A percentile compares a stretch with the other conserved stretches of the same genome.
Conservation (phyloP, 2,797 vertebrate species). For the Sternotherus odoratus region DNA sequence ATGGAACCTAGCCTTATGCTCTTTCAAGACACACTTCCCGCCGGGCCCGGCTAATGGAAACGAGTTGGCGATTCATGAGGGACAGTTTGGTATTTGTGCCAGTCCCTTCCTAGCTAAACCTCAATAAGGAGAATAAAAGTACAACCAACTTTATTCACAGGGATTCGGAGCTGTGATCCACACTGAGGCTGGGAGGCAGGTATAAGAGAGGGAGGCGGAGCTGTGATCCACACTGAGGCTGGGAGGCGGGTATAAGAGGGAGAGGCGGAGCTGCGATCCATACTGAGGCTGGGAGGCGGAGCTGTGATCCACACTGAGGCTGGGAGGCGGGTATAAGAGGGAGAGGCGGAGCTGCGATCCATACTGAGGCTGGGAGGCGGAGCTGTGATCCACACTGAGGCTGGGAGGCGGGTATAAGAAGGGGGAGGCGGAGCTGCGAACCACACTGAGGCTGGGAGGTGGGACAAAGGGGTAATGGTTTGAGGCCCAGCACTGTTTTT, state of each 20-base stretch:
- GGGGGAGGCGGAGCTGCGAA: background rate
- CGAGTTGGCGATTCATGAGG: background rate
- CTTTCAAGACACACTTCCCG: background rate
- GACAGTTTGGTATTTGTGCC: background rate
- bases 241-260: no score
- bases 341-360: background rate
- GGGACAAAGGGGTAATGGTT: background rate
- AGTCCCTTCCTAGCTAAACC: background rate
- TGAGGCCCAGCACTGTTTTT: background rate
- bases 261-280: no score
- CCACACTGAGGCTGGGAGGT: background rate
- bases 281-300: no score
- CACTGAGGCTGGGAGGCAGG: background rate
- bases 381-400: rapidly evolving
- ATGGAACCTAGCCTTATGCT: background rate
- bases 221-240: no score
- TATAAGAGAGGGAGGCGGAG: background rate
- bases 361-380: background rate
- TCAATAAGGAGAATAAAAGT: rapidly evolving
- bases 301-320: no score
- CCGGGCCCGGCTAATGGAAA: rapidly evolving
- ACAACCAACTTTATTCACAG: background rate
- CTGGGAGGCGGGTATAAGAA: background rate
- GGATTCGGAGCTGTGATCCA: background rate
- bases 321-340: no score